A percentile compares a stretch with the other conserved stretches of the same genome.
phyloP scores from a whole-genome alignment of 1,140 invertebrate species.

The Anoplolepis gracilipes region DNA sequence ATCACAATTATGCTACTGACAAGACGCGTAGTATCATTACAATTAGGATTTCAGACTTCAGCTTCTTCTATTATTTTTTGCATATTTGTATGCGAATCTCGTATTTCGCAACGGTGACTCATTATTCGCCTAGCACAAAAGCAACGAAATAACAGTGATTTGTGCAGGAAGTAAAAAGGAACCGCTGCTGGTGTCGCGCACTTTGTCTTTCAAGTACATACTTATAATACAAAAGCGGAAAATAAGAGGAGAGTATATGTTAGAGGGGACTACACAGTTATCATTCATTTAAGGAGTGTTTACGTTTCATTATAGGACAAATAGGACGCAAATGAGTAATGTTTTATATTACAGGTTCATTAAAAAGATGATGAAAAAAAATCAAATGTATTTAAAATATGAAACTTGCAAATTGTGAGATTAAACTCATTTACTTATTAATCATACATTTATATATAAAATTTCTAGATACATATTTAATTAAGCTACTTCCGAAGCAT shows the following conservation, averaged over 20 bases:
- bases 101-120: constrained; percentile 39
- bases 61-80: background rate
- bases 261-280: background rate
- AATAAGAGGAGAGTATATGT: background rate
- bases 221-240: constrained; percentile 12
- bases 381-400: background rate
- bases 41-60: background rate
- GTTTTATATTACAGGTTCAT: background rate
- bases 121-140: constrained; percentile 48
- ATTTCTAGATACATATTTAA: background rate
- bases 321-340: background rate
- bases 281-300: background rate
- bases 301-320: background rate
- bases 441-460: background rate
- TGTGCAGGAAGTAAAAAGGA: constrained; percentile 4
- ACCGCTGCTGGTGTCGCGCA: background rate
- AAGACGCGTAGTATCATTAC: background rate
- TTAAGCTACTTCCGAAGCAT: background rate
- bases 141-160: constrained; percentile 40
- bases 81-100: background rate
- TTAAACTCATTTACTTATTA: too few species aligned
- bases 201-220: constrained; percentile 28
- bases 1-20: background rate
- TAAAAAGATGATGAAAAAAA: too few species aligned
- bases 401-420: background rate